Evolutionary conservation across 2,888 invertebrate genomes (phyloP).

Genomic region (Nephrotoma appendiculata): DNA sequence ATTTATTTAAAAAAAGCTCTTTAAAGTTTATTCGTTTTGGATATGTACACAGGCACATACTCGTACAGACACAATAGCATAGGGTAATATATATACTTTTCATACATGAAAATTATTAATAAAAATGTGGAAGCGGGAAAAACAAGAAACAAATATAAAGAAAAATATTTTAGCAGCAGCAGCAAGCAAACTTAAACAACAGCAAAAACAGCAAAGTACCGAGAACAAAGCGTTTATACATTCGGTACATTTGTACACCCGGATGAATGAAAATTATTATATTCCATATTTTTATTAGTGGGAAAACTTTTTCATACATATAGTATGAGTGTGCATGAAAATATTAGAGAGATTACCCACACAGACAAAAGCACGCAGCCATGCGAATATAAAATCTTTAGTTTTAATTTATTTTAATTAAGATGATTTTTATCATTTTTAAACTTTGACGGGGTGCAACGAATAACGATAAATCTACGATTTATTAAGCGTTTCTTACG

Average conservation of each 20-base stretch:
- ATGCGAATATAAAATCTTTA: neutral
- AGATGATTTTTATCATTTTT: neutral
- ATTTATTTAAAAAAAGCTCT: too few species aligned
- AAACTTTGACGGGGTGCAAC: neutral
- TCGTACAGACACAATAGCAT: too few species aligned
- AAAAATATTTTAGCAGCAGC: neutral
- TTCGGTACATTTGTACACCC: neutral
- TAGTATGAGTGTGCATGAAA: neutral
- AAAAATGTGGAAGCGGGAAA: neutral
- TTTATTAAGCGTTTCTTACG: too few species aligned
- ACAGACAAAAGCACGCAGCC: neutral
- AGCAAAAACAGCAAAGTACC: neutral
- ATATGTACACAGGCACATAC: too few species aligned
- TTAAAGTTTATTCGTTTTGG: too few species aligned
- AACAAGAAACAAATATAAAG: neutral
- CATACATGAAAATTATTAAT: neutral
- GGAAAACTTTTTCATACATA: neutral
- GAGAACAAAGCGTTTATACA: neutral
- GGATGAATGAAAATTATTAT: neutral
- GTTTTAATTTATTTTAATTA: neutral
- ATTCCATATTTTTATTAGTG: neutral
- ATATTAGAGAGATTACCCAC: neutral
- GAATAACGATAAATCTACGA: neutral
- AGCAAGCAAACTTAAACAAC: neutral
- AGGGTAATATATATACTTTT: too few species aligned